Evolutionary conservation across 2,797 vertebrate genomes (phyloP).

Genomic region (Cyclopterus lumpus): DNA sequence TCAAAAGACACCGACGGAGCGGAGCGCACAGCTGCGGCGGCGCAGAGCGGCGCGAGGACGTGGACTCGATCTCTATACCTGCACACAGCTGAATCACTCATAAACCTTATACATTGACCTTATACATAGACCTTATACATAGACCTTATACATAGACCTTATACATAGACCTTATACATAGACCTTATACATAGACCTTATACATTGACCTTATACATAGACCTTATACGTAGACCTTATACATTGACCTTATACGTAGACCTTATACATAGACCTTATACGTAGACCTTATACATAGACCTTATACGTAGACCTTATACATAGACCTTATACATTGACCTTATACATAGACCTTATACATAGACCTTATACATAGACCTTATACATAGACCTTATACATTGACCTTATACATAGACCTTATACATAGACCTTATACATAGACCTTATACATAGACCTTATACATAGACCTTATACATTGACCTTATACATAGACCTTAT

Average conservation of each 20-base stretch:
- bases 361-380: neutral
- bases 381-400: neutral
- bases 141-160: neutral
- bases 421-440: neutral
- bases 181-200: neutral
- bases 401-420: neutral
- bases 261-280: neutral
- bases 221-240: neutral
- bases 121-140: neutral
- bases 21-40: slow-evolving; percentile 23
- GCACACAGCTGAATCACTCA: neutral
- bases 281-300: neutral
- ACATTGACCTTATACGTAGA: no score
- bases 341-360: no score
- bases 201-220: no score
- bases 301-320: neutral
- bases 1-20: slow-evolving; percentile 5
- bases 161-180: neutral
- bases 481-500: no score
- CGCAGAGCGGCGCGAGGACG: slow-evolving; percentile 2
- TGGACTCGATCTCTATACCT: neutral
- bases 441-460: neutral
- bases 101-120: neutral
- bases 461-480: neutral
- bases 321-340: neutral